Percentiles rank a stretch among this genome's conserved stretches.
These are phyloP conservation scores for Electrophaes corylata DNA, from an alignment of 2,888 invertebrate genomes.

Conservation along the genomic window DNA sequence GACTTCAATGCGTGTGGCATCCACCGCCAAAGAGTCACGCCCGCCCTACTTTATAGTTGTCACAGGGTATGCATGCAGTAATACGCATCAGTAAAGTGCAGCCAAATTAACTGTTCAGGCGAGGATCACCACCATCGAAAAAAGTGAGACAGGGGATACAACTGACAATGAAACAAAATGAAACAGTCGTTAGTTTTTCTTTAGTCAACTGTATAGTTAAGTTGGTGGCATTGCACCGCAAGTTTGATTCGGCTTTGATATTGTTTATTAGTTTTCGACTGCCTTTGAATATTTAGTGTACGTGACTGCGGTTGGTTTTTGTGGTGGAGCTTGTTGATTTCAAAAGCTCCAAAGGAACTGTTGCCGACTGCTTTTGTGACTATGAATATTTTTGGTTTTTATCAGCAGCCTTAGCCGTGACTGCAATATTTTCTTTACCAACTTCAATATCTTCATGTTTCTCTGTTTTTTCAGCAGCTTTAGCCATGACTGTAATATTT, in stretches of 20 bases:
- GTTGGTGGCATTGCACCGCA: conserved; percentile 6
- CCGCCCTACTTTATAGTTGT: conserved; percentile 40
- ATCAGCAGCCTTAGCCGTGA: background rate
- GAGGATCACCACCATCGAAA: background rate
- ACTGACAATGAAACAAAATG: background rate
- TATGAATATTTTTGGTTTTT: background rate
- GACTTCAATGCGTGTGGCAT: conserved; percentile 31
- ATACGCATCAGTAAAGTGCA: background rate
- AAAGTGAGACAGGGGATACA: background rate
- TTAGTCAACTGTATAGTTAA: background rate
- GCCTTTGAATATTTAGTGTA: conserved; percentile 51
- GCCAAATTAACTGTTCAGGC: background rate
- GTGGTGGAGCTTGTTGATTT: conserved; percentile 13
- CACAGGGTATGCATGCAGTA: conserved; percentile 20
- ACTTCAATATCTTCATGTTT: no score
- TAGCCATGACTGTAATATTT: no score
- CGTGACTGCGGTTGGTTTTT: conserved; percentile 48
- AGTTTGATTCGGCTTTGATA: conserved; percentile 52
- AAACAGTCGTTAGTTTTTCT: background rate
- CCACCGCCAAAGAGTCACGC: conserved; percentile 48
- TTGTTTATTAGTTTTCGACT: conserved; percentile 53
- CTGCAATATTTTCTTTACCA: no score
- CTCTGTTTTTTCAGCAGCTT: no score
- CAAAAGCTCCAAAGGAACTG: background rate
- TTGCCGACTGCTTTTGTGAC: background rate